Evolutionary conservation across 2,888 invertebrate genomes (phyloP), one percentile per base, ranked within the genome.

Genomic region (Microctonus aethiopoides): DNA sequence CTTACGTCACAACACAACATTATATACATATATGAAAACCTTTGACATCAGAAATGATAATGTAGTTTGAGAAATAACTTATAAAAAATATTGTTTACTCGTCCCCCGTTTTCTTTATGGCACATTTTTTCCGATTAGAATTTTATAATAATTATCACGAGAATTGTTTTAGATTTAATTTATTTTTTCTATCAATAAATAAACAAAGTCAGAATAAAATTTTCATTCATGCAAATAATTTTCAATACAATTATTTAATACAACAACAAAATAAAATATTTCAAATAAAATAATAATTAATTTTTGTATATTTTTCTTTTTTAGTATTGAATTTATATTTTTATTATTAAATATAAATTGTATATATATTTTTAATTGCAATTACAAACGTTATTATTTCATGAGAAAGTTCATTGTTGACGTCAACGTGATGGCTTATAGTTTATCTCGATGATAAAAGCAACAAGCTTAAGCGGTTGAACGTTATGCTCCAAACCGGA

Each of bases 401-500:
- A 52, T 26, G 13, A n/a, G 1, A 1, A 26, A 54, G 24, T 54
- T 29, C 13, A 24, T 6, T 5, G 1, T 10, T 29, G 29, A 54
- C 26, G 13, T 26, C 7, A 29, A 54, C 13, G 29, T 34, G 22
- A 36, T 2, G 29, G 29, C n/a, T 54, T 54, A 24, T 9, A 54
- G 34, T 54, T 26, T 10, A 46, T 20, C n/a, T 46, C 20, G 32
- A 59, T 59, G 32, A 13, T 46, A 52, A 29, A 41, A 54, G 65
- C 67, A 72, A 68, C 62, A 67, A 60, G 67, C 71, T 71, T 66
- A 70, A 70, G 59, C 61, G 65, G 26, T 64, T 60, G 62, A 56
- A 64, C 70, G 74, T 54, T 66, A 67, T 66, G 76, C 67, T 71
- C 67, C 32, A 36, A 68, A 75, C 71, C 61, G 71, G 72, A 74